Conservation (phyloP, 2,888 invertebrate genomes). For the Trilocha varians region DNA sequence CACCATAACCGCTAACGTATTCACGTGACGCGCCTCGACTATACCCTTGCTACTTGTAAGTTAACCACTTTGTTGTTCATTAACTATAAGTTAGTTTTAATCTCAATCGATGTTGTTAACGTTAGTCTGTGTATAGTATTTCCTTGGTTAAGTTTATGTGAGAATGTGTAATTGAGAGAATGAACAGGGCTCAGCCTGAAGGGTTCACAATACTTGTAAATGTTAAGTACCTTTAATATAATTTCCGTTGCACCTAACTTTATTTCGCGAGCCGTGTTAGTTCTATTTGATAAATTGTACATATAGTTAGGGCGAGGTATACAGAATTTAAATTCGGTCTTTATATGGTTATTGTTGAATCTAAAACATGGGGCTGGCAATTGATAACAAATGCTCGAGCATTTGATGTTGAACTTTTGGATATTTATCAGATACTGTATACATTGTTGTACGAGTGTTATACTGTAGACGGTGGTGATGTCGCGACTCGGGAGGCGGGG, state of each 20-base stretch:
- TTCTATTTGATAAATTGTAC: conserved; percentile 62
- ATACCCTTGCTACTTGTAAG: conserved; percentile 56
- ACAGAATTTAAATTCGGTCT: conserved; percentile 48
- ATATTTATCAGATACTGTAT: conserved; percentile 46
- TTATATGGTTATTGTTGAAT: conserved; percentile 57
- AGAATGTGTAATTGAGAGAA: conserved; percentile 67
- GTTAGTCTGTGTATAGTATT: conserved; percentile 69
- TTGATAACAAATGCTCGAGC: conserved; percentile 44
- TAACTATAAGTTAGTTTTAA: conserved; percentile 70
- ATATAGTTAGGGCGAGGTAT: conserved; percentile 66
- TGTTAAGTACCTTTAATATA: conserved; percentile 56
- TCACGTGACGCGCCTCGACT: conserved; percentile 44
- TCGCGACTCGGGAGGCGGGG: conserved; percentile 25
- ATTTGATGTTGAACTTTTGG: conserved; percentile 45
- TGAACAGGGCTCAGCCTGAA: conserved; percentile 56
- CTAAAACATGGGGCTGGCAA: conserved; percentile 44
- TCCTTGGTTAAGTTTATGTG: conserved; percentile 59
- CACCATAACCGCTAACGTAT: conserved; percentile 39
- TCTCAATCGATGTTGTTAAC: conserved; percentile 67
- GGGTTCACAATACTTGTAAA: conserved; percentile 61
- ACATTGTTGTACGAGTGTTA: conserved; percentile 35
- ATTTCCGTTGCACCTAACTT: conserved; percentile 63
- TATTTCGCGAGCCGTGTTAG: conserved; percentile 62
- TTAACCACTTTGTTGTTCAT: conserved; percentile 73
- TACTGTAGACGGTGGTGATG: conserved; percentile 42